Conservation (phyloP, 2,797 vertebrate species). For the Mormyrops attenuatus region DNA sequence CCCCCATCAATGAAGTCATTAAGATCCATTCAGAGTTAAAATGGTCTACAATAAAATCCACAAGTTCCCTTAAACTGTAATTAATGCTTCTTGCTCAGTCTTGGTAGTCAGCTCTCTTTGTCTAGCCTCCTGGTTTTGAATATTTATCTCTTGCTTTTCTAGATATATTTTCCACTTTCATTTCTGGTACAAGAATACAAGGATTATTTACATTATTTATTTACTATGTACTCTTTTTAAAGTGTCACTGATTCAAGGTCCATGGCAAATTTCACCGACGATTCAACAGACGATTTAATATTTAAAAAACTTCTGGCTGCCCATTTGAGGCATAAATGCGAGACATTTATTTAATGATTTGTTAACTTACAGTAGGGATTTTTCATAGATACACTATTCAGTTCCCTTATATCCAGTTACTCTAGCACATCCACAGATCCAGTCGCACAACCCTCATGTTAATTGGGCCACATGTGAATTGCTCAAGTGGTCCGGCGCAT, state of each 20-base stretch:
- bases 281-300: neutral
- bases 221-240: neutral
- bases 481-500: neutral
- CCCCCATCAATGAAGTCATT: neutral
- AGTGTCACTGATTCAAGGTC: neutral
- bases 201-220: neutral
- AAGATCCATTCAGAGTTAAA: neutral
- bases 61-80: neutral
- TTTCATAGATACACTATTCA: neutral
- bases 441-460: neutral
- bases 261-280: neutral
- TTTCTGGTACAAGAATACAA: neutral
- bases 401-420: neutral
- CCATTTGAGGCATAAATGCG: neutral
- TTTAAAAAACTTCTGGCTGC: neutral
- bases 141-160: neutral
- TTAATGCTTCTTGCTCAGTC: neutral
- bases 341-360: neutral
- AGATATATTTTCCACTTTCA: neutral
- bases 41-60: neutral
- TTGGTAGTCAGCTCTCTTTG: neutral
- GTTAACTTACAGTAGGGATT: neutral
- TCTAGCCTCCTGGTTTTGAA: neutral
- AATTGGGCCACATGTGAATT: neutral
- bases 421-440: neutral